phyloP scores from a whole-genome alignment of 2,113 vertebrate genomes.

The Archocentrus centrarchus region DNA sequence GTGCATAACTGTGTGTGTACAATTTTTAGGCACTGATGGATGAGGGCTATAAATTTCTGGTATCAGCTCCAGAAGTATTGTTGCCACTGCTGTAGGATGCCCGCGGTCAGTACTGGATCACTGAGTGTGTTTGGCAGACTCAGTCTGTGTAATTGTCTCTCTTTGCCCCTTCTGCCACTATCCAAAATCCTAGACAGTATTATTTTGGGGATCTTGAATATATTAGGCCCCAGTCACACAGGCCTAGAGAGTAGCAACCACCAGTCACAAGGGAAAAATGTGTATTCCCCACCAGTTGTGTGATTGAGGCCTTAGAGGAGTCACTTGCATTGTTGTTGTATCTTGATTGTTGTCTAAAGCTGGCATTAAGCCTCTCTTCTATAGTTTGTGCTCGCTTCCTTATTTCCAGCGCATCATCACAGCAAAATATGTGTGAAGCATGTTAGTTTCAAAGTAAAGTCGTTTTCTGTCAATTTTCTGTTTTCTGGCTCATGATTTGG shows the following conservation, averaged over 20 bases:
- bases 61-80: background rate
- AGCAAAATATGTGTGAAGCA: background rate
- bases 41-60: constrained; percentile 17
- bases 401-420: background rate
- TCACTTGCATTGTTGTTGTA: background rate
- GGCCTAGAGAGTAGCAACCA: background rate
- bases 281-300: background rate
- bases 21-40: constrained; percentile 10
- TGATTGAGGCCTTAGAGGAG: background rate
- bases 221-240: constrained; percentile 3
- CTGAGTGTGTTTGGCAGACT: constrained; percentile 3
- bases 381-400: background rate
- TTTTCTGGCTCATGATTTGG: background rate
- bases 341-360: background rate
- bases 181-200: background rate
- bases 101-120: constrained; percentile 13
- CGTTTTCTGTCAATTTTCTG: too few relatives aligned
- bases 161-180: background rate
- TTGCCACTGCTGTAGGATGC: background rate
- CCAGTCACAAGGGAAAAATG: background rate
- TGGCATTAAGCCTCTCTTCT: background rate
- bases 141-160: background rate
- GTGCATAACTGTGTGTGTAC: background rate
- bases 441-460: background rate
- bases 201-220: constrained; percentile 24